These are phyloP conservation scores for Torymus auratus DNA, from an alignment of 2,888 invertebrate genomes.

Conservation along the genomic window DNA sequence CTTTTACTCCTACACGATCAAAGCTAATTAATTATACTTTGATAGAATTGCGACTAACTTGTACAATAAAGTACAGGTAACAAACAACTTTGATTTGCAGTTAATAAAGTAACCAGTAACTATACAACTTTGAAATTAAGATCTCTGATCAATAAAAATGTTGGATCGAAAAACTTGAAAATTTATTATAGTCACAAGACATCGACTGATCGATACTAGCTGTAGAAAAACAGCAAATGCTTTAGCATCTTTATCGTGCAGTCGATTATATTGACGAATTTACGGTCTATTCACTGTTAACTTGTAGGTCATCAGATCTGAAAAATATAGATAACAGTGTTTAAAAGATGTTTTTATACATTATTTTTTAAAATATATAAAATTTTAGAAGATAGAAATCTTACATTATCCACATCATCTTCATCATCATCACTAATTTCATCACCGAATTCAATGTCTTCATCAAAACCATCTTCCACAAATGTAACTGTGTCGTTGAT, in stretches of 20 bases:
- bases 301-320: conserved; percentile 53
- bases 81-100: conserved; percentile 18
- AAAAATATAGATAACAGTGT: conserved; percentile 24
- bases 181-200: conserved; percentile 71
- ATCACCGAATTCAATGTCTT: conserved; percentile 97
- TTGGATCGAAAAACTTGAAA: conserved; percentile 64
- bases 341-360: neutral
- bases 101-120: conserved; percentile 48
- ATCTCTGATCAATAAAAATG: conserved; percentile 61
- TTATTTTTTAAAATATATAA: conserved; percentile 6
- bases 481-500: conserved; percentile 98
- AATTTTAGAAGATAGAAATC: conserved; percentile 57
- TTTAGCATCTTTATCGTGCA: conserved; percentile 28
- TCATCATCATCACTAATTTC: conserved; percentile 95
- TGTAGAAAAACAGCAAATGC: conserved; percentile 25
- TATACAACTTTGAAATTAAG: conserved; percentile 35
- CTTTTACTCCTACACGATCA: conserved; percentile 45
- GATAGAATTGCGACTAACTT: conserved; percentile 30
- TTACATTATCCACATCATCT: conserved; percentile 80
- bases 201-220: conserved; percentile 32
- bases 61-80: conserved; percentile 4
- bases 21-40: conserved; percentile 38
- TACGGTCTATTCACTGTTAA: conserved; percentile 49
- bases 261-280: conserved; percentile 42
- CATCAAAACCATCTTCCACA: conserved; percentile 95